Conservation (phyloP, 2,797 vertebrate genomes). For the Peromyscus melanophrys region DNA sequence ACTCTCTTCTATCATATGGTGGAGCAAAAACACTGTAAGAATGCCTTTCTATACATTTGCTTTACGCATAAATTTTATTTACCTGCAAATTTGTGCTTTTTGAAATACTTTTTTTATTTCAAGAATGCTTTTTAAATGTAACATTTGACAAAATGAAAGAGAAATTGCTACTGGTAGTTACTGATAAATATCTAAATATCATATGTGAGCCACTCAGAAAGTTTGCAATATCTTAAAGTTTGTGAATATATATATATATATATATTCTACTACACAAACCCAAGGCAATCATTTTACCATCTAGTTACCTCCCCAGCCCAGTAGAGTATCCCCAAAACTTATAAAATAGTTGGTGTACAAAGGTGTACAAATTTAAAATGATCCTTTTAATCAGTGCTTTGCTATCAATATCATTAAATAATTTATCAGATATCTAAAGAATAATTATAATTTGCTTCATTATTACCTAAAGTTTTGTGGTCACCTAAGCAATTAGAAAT, state of each 20-base stretch:
- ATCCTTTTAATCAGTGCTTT: neutral
- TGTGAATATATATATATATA: neutral
- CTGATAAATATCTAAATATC: neutral
- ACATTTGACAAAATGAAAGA: neutral
- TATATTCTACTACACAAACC: neutral
- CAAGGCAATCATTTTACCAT: neutral
- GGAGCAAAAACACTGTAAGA: neutral
- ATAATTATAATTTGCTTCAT: constrained; percentile 19
- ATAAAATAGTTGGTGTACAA: neutral
- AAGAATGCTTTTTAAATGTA: constrained; percentile 31
- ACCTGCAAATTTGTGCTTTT: neutral
- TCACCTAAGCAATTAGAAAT: constrained; percentile 45
- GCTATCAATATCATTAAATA: neutral
- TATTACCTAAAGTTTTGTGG: neutral
- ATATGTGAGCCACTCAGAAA: neutral
- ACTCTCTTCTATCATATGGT: neutral
- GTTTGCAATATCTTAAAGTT: neutral
- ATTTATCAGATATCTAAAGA: neutral
- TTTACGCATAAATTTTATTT: neutral
- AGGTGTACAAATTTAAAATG: neutral
- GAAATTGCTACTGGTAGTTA: neutral
- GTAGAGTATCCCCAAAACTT: neutral
- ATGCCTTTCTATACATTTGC: neutral
- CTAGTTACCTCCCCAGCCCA: neutral
- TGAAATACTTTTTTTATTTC: neutral